Percentiles rank a stretch among this genome's conserved stretches.
Conservation (phyloP, 2,888 invertebrate species). For the Kuschelorhynchus macadamiae region DNA sequence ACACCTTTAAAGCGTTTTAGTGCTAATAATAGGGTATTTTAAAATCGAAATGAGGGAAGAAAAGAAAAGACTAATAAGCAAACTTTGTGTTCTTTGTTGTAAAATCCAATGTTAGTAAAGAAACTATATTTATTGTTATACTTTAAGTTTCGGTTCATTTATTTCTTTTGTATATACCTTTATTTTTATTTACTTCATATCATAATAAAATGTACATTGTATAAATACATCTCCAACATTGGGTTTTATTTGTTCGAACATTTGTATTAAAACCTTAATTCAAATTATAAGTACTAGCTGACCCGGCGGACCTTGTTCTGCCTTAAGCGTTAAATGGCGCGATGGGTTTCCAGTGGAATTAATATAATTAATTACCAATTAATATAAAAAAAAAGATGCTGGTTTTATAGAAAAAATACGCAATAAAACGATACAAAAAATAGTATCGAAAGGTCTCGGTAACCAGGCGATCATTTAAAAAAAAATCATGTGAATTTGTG, state of each 20-base stretch:
- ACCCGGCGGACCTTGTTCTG: too few species aligned
- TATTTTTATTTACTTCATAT: constrained; percentile 21
- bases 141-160: constrained; percentile 18
- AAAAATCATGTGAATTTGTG: too few species aligned
- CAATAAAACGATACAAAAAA: too few species aligned
- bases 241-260: too few species aligned
- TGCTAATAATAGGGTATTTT: constrained; percentile 1
- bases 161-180: constrained; percentile 30
- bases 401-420: too few species aligned
- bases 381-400: too few species aligned
- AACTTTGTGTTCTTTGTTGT: constrained; percentile 37
- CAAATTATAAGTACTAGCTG: too few species aligned
- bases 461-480: too few species aligned
- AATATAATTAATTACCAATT: background rate
- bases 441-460: too few species aligned
- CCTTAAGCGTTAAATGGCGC: too few species aligned
- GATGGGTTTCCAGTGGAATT: too few species aligned
- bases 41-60: background rate
- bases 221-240: background rate
- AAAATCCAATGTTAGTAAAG: constrained; percentile 27
- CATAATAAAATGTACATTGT: constrained; percentile 27
- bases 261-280: too few species aligned
- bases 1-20: background rate
- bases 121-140: constrained; percentile 36
- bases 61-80: constrained; percentile 25